Conservation (phyloP, 2,113 vertebrate species). For the Colius striatus region DNA sequence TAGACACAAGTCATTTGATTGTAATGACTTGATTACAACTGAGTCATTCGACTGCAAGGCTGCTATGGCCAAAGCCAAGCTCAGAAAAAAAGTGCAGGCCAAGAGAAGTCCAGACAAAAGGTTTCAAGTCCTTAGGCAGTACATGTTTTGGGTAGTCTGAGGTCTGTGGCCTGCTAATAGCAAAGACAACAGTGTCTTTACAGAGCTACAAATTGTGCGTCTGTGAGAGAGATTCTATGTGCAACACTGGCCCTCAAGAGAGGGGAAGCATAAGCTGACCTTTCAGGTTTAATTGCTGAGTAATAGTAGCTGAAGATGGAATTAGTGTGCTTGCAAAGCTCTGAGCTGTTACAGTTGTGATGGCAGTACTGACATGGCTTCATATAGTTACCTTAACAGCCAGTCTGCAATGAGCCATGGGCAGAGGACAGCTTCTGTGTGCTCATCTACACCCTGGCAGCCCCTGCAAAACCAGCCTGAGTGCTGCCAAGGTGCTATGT, state of each 20-base stretch:
- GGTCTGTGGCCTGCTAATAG: neutral
- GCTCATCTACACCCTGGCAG: neutral
- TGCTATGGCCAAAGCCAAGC: neutral
- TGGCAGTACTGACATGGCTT: neutral
- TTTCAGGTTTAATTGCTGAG: neutral
- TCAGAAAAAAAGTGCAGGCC: neutral
- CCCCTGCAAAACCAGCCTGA: neutral
- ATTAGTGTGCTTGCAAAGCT: neutral
- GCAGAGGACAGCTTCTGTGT: neutral
- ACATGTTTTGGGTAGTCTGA: neutral
- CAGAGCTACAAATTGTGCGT: neutral
- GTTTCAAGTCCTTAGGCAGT: neutral
- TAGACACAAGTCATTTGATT: neutral
- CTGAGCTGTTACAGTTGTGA: neutral
- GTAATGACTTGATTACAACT: neutral
- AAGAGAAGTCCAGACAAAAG: neutral
- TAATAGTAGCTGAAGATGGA: neutral
- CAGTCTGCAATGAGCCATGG: neutral
- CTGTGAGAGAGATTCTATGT: neutral
- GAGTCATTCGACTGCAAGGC: neutral
- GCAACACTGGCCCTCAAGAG: rapidly evolving
- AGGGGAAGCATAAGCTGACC: neutral
- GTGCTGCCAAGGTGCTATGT: neutral
- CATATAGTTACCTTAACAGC: neutral
- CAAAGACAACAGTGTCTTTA: neutral